These are phyloP conservation scores for Agonopterix alstromeriana DNA, from an alignment of 2,888 invertebrate genomes.

Conservation along the genomic window DNA sequence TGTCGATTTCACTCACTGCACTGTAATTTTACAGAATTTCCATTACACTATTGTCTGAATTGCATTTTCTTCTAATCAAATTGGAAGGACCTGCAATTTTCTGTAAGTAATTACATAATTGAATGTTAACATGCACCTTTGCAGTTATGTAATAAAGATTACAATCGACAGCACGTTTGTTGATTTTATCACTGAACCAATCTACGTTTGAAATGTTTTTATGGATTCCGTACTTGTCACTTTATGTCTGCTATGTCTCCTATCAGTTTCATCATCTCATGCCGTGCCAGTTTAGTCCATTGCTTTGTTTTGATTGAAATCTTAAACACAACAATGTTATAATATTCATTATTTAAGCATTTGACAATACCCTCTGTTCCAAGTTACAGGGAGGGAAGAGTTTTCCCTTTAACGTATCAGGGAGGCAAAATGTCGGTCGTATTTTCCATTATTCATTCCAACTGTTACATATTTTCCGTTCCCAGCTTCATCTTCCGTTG, in stretches of 20 bases:
- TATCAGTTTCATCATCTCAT: slow-evolving; percentile 20
- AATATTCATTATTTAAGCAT: too few relatives aligned
- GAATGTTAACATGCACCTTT: slow-evolving; percentile 1
- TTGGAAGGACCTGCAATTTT: slow-evolving; percentile 4
- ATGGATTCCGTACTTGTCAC: slow-evolving; percentile 33
- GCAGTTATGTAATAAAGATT: slow-evolving; percentile 13
- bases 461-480: too few relatives aligned
- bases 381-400: too few relatives aligned
- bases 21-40: slow-evolving; percentile 20
- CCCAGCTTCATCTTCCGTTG: too few relatives aligned
- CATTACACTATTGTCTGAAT: slow-evolving; percentile 10
- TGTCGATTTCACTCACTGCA: slow-evolving; percentile 38
- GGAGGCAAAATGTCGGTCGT: too few relatives aligned
- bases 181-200: slow-evolving; percentile 47
- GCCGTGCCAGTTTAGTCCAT: too few relatives aligned
- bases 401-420: too few relatives aligned
- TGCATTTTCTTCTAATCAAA: slow-evolving; percentile 5
- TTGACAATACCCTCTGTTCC: too few relatives aligned
- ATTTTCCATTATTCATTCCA: too few relatives aligned
- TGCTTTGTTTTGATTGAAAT: too few relatives aligned
- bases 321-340: too few relatives aligned
- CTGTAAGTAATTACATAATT: slow-evolving; percentile 3
- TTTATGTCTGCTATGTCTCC: slow-evolving; percentile 6
- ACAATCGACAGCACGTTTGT: slow-evolving; percentile 11
- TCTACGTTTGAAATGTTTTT: slow-evolving; percentile 33